Evolutionary conservation across 2,113 vertebrate genomes (phyloP), one percentile per base, ranked within the genome.

Genomic region (Halcyon malimbica): DNA sequence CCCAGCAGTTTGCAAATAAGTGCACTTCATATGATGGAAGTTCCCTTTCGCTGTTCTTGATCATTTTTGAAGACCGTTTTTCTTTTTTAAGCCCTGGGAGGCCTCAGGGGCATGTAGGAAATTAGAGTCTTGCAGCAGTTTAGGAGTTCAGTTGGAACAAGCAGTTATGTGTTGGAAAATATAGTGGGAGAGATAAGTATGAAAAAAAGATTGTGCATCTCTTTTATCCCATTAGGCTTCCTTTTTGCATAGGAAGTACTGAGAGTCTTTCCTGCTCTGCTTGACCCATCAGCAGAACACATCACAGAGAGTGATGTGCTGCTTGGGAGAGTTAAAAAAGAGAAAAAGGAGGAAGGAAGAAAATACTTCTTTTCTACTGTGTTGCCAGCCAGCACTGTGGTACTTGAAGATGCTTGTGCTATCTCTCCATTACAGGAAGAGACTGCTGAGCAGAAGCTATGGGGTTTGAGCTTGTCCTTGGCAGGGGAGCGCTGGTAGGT

Each of bases 131-230:
- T 74, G 24, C 63, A 92, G 44, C 37, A 25, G 85, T 93, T 87
- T 67, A 87, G 88, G 82, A 94, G 68, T 83, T 96, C 54, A 37
- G 51, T 73, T 26, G 65, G 59, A 90, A 63, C 63, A 90, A 88
- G 70, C 25, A 50, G 21, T 28, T 77, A 5, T 37, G 56, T 78
- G 39, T 39, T 86, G 33, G 51, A 51, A 87, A 65, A 67, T 39
- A 18, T 0, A 2, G 29, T 60, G 77, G 60, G 86, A 95, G 73
- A 95, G 35, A 25, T 63, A 62, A 91, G 54, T n/a, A 44, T 53
- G 37, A 73, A 78, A 50, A 85, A 60, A 64, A 67, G 51, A 50
- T 0, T 0, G 21, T 87, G n/a, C 41, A 65, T 44, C 77, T 69
- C 67, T 95, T 69, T 95, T 79, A 93, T 87, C 89, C 42, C 71